Conservation (phyloP, 2,113 vertebrate genomes). For the Cyphomyrus discorhynchus region DNA sequence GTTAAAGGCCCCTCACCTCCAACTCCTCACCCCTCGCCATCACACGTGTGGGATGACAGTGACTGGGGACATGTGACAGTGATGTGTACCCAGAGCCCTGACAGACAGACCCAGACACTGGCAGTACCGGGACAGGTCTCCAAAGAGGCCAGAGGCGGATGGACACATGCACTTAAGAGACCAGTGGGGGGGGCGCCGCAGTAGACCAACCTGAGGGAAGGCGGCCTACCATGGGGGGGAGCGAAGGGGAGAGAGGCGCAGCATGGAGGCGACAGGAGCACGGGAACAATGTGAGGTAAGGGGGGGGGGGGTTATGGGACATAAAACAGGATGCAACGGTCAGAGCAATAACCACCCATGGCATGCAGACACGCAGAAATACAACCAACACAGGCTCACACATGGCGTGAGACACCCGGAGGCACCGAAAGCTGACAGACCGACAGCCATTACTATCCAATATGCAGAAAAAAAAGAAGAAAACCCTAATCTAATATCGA, state of each 20-base stretch:
- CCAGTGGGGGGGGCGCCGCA: background rate
- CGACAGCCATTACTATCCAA: background rate
- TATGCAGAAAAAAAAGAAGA: background rate
- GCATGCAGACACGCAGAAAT: background rate
- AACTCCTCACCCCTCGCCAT: background rate
- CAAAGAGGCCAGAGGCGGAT: background rate
- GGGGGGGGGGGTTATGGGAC: background rate
- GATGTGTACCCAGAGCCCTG: background rate
- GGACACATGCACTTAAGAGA: background rate
- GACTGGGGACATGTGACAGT: background rate
- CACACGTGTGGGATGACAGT: background rate
- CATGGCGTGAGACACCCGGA: background rate
- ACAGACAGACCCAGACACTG: background rate
- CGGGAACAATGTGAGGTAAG: background rate
- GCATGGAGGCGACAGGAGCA: background rate
- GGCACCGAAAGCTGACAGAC: background rate
- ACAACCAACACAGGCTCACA: background rate
- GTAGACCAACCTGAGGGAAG: conserved; percentile 14
- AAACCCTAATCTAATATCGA: background rate
- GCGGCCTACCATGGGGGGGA: background rate
- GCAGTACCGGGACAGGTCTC: background rate
- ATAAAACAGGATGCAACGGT: background rate
- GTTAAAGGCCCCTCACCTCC: background rate
- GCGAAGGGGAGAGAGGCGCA: background rate
- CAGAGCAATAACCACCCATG: background rate